Base-by-base conservation (phyloP, 2,888 invertebrate species). In the Antheraea assamensis region DNA sequence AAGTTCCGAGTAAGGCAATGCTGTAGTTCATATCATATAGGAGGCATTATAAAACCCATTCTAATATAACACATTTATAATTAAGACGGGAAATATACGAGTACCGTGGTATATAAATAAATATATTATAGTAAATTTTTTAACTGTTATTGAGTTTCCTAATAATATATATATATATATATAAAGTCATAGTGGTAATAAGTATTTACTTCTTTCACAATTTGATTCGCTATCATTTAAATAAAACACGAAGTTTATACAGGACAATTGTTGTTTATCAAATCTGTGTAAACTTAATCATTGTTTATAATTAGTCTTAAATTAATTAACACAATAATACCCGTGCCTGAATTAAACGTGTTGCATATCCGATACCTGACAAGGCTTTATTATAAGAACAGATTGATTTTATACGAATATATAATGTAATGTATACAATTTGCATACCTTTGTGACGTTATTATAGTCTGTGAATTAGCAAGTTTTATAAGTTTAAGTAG, bases 1-100 rank as follows among this genome's bases (percentile, higher is more conserved):
- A 1, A 90, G 90, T 85, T 91, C 92, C n/a, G 93, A 92, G 74
- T 93, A 83, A 74, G 76, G 81, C 76, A 74, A 68, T 75, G 88
- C 89, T 90, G 89, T 90, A 92, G 91, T 89, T 75, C 35, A 58
- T 52, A 13, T 13, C 10, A 49, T 19, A 19, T 49, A 49, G 19
- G 55, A 17, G 13, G 49, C 49, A 13, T 2, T 17, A 49, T 15
- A 17, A 17, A 8, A 49, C 49, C 49, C 49, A 13, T 49, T 21
- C 5, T 55, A 7, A n/a, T n/a, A 55, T 55, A 55, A 19, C n/a
- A 55, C 55, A 7, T n/a, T 55, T 24, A 13, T 58, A 24, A 58
- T 24, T 58, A 58, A 24, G 24, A 10, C n/a, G n/a, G 3, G 58
- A 58, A 10, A 24, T 58, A 58, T 24, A 0, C 10, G 58, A 58